phyloP scores from a whole-genome alignment of 2,113 vertebrate genomes.

The Myanophis thanlyinensis region DNA sequence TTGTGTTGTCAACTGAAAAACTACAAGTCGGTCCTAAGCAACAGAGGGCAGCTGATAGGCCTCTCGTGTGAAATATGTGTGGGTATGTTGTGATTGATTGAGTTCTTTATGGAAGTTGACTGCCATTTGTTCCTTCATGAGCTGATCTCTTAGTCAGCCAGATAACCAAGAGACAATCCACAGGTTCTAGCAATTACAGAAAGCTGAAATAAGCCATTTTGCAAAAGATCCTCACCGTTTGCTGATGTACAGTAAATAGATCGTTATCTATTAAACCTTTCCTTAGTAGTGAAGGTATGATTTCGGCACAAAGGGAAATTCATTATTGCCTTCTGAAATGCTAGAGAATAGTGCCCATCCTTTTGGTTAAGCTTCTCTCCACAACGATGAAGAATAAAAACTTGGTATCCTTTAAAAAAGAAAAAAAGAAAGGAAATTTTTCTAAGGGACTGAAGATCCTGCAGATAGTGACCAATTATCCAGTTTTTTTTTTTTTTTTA shows the following conservation, averaged over 20 bases:
- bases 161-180: constrained; percentile 58
- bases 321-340: background rate
- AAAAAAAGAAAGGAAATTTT: background rate
- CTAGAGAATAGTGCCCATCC: background rate
- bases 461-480: background rate
- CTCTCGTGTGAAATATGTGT: constrained; percentile 21
- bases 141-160: constrained; percentile 59
- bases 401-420: background rate
- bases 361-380: background rate
- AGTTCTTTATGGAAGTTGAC: constrained; percentile 66
- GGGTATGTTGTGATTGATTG: constrained; percentile 63
- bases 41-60: constrained; percentile 36
- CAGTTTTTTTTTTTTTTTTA: background rate
- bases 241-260: constrained; percentile 58
- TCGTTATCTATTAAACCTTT: constrained; percentile 54
- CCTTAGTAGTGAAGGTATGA: constrained; percentile 42
- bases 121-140: constrained; percentile 69
- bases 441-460: background rate
- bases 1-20: constrained; percentile 8
- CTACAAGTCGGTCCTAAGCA: constrained; percentile 21
- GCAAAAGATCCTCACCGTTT: constrained; percentile 39
- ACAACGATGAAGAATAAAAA: background rate
- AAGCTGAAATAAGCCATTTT: constrained; percentile 66
- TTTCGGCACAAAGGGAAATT: background rate
- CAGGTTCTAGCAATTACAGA: constrained; percentile 65